phyloP scores from a whole-genome alignment of 2,888 invertebrate genomes.

The Icerya purchasi region DNA sequence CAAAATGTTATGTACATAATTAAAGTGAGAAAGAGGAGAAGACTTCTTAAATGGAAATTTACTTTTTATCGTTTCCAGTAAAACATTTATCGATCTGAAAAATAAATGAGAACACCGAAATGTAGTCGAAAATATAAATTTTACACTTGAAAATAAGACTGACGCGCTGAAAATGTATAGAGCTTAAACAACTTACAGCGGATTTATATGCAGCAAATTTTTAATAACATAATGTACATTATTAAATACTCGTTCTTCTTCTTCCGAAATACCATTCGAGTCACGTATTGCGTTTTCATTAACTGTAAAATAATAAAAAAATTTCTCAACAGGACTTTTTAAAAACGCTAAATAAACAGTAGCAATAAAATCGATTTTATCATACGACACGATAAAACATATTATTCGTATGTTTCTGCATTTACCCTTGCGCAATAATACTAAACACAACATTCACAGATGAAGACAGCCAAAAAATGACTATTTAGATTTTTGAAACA shows the following conservation, averaged over 20 bases:
- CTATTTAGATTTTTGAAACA: too few species aligned
- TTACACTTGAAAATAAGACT: too few species aligned
- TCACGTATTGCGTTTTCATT: constrained; percentile 34
- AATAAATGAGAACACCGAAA: too few species aligned
- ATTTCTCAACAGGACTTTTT: background rate
- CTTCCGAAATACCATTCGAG: constrained; percentile 34
- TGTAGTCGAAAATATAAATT: too few species aligned
- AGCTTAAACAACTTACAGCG: constrained; percentile 39
- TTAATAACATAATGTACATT: constrained; percentile 37
- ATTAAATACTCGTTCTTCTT: constrained; percentile 34
- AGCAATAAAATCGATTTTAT: too few species aligned
- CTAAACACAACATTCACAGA: too few species aligned
- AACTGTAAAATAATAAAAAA: constrained; percentile 21
- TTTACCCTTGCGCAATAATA: too few species aligned
- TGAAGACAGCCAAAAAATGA: too few species aligned
- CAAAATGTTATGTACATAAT: constrained; percentile 56
- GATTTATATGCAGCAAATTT: constrained; percentile 31
- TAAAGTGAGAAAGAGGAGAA: constrained; percentile 41
- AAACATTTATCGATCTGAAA: constrained; percentile 45
- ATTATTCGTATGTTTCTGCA: too few species aligned
- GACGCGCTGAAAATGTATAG: too few species aligned
- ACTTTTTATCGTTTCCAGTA: constrained; percentile 39
- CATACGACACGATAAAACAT: too few species aligned
- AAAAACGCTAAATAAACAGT: background rate
- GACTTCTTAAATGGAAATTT: constrained; percentile 58